Conservation (phyloP, 2,888 invertebrate species). For the Oscheius sp. region DNA sequence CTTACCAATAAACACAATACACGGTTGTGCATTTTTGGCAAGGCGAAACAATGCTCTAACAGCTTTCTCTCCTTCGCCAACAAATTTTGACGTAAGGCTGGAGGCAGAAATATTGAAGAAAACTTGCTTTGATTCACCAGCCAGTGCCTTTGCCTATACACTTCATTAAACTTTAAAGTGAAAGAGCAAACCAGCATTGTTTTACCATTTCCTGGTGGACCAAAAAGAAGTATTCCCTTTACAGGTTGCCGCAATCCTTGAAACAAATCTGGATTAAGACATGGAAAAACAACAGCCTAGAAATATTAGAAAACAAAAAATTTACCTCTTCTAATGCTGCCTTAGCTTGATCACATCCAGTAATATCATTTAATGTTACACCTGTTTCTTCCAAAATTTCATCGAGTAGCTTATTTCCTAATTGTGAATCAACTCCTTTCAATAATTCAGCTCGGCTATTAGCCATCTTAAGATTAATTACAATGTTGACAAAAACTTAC, state of each 20-base stretch:
- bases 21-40: slow-evolving; percentile 85
- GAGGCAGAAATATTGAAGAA: slow-evolving; percentile 98
- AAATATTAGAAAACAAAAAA: not conserved
- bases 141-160: slow-evolving; percentile 86
- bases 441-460: not conserved
- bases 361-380: slow-evolving; percentile 56
- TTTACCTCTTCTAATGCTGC: slow-evolving; percentile 94
- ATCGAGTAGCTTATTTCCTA: slow-evolving; percentile 43
- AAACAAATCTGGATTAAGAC: slow-evolving; percentile 86
- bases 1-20: slow-evolving; percentile 75
- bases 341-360: slow-evolving; percentile 79
- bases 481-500: no score
- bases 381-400: slow-evolving; percentile 50
- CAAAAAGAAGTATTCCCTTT: slow-evolving; percentile 89
- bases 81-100: slow-evolving; percentile 92
- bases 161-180: not conserved
- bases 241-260: slow-evolving; percentile 95
- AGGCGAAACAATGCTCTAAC: slow-evolving; percentile 91
- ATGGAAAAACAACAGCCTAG: slow-evolving; percentile 50
- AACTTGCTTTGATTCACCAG: slow-evolving; percentile 92
- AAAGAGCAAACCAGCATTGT: slow-evolving; percentile 79
- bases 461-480: no score
- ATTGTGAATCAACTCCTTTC: not conserved
- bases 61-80: slow-evolving; percentile 92
- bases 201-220: slow-evolving; percentile 89